phyloP scores from a whole-genome alignment of 1,140 invertebrate species.

The Vollenhovia emeryi region DNA sequence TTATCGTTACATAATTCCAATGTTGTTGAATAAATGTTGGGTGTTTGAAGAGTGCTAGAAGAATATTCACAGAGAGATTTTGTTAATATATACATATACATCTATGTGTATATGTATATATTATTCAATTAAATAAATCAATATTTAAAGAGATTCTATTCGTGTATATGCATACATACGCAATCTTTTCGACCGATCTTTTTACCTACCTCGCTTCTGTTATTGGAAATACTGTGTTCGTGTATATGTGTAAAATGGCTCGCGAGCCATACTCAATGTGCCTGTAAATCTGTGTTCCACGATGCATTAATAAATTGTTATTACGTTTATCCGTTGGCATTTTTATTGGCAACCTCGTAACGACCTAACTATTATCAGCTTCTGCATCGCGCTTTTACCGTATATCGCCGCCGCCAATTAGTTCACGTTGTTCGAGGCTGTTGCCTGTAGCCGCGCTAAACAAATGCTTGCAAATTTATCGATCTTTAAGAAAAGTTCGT shows the following conservation, averaged over 20 bases:
- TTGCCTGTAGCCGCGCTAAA: neutral
- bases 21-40: neutral
- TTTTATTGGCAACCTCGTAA: slow-evolving; percentile 78
- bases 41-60: neutral
- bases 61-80: neutral
- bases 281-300: slow-evolving; percentile 80
- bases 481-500: slow-evolving; percentile 2
- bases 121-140: neutral
- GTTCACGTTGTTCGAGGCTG: neutral
- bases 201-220: neutral
- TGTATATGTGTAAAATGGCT: slow-evolving; percentile 50
- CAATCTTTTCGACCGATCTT: neutral
- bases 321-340: slow-evolving; percentile 82
- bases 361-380: slow-evolving; percentile 67
- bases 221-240: neutral
- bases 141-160: neutral
- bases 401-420: neutral
- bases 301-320: slow-evolving; percentile 82
- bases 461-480: slow-evolving; percentile 2
- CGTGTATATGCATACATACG: neutral
- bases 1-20: neutral
- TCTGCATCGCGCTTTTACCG: slow-evolving; percentile 28
- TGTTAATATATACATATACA: neutral
- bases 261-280: slow-evolving; percentile 68
- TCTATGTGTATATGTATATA: neutral